Evolutionary conservation across 2,113 vertebrate species (phyloP).

Genomic region (Tetrax tetrax): DNA sequence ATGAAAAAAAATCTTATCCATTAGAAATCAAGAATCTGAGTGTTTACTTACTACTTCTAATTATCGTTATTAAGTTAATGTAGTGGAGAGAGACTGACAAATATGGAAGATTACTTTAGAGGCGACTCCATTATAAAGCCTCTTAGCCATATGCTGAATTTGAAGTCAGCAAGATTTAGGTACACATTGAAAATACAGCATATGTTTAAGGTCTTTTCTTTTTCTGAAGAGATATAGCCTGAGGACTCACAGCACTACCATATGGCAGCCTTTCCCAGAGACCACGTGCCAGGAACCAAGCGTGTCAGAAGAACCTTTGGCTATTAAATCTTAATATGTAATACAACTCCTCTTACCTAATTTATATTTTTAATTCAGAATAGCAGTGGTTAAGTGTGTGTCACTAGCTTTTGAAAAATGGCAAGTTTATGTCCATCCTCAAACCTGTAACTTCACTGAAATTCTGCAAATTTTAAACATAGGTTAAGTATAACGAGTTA

Average conservation of each 20-base stretch:
- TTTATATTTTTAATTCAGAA: not conserved
- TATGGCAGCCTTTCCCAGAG: not conserved
- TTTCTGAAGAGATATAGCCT: not conserved
- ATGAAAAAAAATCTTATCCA: not conserved
- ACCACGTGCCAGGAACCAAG: not conserved
- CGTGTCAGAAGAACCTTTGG: not conserved
- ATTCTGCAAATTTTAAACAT: not conserved
- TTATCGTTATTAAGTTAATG: not conserved
- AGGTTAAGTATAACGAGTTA: not conserved
- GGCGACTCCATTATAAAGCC: not conserved
- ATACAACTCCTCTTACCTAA: not conserved
- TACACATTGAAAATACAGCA: not conserved
- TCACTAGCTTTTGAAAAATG: not conserved
- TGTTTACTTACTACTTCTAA: not conserved
- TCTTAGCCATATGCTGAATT: not conserved
- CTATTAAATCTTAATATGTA: not conserved
- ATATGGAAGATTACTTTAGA: not conserved
- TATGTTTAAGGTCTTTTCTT: not conserved
- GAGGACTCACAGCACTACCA: not conserved
- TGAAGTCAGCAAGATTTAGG: not conserved
- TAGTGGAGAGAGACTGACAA: not conserved
- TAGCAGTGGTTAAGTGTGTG: not conserved
- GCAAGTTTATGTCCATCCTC: not conserved
- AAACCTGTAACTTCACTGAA: not conserved
- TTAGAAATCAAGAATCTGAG: not conserved